Percentiles rank a stretch among this genome's conserved stretches.
These are phyloP conservation scores for Ancistrus triradiatus DNA, from an alignment of 2,113 vertebrate genomes.

Conservation along the genomic window DNA sequence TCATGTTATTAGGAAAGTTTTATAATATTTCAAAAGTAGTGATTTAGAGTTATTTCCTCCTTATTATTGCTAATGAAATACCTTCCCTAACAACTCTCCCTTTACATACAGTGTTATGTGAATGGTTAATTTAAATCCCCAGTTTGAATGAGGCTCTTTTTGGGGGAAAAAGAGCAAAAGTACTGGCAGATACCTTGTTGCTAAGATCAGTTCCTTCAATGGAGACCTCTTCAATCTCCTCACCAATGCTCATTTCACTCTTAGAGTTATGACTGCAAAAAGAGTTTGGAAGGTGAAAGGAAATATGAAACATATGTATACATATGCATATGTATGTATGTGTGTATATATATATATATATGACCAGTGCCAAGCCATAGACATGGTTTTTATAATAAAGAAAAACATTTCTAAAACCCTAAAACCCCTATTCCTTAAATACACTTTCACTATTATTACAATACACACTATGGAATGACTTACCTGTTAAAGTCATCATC, in stretches of 20 bases:
- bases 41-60: not conserved
- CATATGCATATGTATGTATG: too few relatives aligned
- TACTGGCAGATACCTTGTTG: constrained; percentile 72
- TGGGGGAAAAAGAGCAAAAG: not conserved
- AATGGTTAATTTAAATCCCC: too few relatives aligned
- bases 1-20: not conserved
- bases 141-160: not conserved
- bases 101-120: too few relatives aligned
- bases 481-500: constrained; percentile 93
- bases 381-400: too few relatives aligned
- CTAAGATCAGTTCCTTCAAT: constrained; percentile 77
- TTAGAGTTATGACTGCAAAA: constrained; percentile 72
- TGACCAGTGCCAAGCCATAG: too few relatives aligned
- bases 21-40: too few relatives aligned
- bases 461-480: constrained; percentile 23
- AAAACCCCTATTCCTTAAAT: too few relatives aligned
- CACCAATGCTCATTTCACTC: constrained; percentile 85
- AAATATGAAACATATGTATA: too few relatives aligned
- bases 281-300: too few relatives aligned
- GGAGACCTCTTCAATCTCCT: constrained; percentile 89
- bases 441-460: too few relatives aligned
- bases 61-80: not conserved
- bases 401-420: too few relatives aligned
- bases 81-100: not conserved
- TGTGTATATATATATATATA: too few relatives aligned